Evolutionary conservation across 2,113 vertebrate species (phyloP), one percentile per base, ranked within the genome.

Genomic region (Poeciliopsis retropinna): DNA sequence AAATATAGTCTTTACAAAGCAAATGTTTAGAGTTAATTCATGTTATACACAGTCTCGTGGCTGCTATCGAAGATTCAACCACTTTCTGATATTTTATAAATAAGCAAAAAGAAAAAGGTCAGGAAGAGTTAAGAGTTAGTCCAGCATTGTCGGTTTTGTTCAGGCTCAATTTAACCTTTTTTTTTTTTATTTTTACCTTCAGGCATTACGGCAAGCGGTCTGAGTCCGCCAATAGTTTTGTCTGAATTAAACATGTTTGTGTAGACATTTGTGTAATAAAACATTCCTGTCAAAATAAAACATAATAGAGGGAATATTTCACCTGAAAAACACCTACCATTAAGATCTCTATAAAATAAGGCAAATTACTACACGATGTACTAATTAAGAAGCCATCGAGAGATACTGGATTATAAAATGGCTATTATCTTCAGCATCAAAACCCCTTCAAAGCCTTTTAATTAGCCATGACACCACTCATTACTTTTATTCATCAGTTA

Each of bases 331-430:
- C 51, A 67, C 28, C 25, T 25, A 37, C 60, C 60, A 47, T 75
- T 54, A n/a, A 41, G 57, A 78, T 85, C 44, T 70, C 70, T 39
- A 78, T 71, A 37, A 76, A 67, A 73, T 60, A 28, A 66, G 70
- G 22, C 54, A 60, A 22, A 60, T 81, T 30, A 69, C 54, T 72
- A 39, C 72, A 79, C 5, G 44, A 64, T 37, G 27, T 70, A 66
- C 67, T 78, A 74, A 80, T 68, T 67, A 76, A 73, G 14, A 65
- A 80, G 64, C 63, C 68, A 72, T 74, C 54, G 78, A 37, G 70
- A 68, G 25, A 75, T 57, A 64, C 66, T 63, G 60, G 29, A 63
- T 87, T 78, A 84, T 80, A 41, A 76, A 78, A 83, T 64, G 70
- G 71, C 9, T 37, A 75, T 81, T 78, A 75, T 72, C 54, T 61